Percentiles rank a stretch among this genome's conserved stretches.
Conservation (phyloP, 2,113 vertebrate species). For the Andinoacara biseriatus region DNA sequence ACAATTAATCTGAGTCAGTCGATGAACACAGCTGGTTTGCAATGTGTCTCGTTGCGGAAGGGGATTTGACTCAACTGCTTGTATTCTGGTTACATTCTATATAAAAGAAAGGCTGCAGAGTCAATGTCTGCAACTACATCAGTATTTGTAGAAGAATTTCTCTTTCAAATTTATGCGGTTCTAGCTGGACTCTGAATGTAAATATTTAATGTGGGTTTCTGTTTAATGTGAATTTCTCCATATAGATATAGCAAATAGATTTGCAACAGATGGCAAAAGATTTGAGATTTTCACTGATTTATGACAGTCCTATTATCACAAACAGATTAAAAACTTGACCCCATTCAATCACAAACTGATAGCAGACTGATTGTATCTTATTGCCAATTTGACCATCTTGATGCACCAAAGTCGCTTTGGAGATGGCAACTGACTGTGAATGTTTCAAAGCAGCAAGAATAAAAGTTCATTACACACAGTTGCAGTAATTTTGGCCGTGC, state of each 20-base stretch:
- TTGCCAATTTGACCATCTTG: not conserved
- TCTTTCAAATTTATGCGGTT: not conserved
- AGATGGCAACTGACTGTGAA: not conserved
- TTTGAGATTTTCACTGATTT: not conserved
- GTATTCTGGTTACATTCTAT: not conserved
- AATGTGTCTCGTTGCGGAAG: not conserved
- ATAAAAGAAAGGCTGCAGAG: not conserved
- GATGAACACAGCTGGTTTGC: too few relatives aligned
- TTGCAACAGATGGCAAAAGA: not conserved
- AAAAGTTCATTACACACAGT: not conserved
- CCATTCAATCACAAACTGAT: not conserved
- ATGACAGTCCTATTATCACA: not conserved
- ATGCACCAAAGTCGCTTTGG: not conserved
- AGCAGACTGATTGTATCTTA: not conserved
- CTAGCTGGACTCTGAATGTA: not conserved
- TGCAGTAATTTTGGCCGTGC: not conserved
- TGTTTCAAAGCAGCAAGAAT: not conserved
- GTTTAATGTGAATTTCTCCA: not conserved
- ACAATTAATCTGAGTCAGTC: not conserved
- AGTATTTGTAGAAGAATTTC: not conserved
- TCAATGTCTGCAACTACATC: not conserved
- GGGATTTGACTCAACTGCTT: not conserved
- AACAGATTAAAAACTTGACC: not conserved
- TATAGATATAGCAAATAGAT: not conserved
- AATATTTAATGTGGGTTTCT: not conserved